Evolutionary conservation across 2,888 invertebrate genomes (phyloP).

Genomic region (Camptogramma bilineatum): DNA sequence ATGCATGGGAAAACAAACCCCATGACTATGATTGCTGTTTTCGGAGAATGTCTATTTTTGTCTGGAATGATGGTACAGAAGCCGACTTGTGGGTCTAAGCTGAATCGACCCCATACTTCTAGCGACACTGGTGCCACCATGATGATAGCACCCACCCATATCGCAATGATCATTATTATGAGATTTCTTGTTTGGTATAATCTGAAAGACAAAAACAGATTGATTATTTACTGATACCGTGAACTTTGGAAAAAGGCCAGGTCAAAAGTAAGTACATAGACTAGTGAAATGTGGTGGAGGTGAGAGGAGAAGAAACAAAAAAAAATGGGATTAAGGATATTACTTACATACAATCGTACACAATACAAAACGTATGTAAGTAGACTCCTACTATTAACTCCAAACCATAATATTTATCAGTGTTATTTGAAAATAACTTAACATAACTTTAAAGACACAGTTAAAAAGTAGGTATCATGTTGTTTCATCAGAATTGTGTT

Average conservation of each 20-base stretch:
- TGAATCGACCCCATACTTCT: slow-evolving; percentile 36
- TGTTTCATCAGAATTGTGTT: too few relatives aligned
- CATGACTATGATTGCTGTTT: slow-evolving; percentile 18
- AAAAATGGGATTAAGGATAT: too few relatives aligned
- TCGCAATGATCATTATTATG: slow-evolving; percentile 32
- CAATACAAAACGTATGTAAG: too few relatives aligned
- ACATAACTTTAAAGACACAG: too few relatives aligned
- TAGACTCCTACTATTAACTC: too few relatives aligned
- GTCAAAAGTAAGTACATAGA: too few relatives aligned
- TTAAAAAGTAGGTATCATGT: too few relatives aligned
- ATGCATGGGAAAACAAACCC: slow-evolving; percentile 23
- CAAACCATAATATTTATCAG: too few relatives aligned
- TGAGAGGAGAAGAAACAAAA: too few relatives aligned
- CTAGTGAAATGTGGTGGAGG: too few relatives aligned
- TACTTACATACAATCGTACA: too few relatives aligned
- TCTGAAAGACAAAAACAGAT: slow-evolving; percentile 23
- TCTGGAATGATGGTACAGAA: slow-evolving; percentile 35
- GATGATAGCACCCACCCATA: slow-evolving; percentile 32
- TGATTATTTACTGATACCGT: background rate
- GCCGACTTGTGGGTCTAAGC: slow-evolving; percentile 28
- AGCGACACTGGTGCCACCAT: slow-evolving; percentile 22
- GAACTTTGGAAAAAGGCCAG: background rate
- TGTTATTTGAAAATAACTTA: too few relatives aligned
- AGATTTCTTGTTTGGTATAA: slow-evolving; percentile 36
- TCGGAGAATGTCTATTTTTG: slow-evolving; percentile 25